Evolutionary conservation across 2,888 invertebrate species (phyloP).

Genomic region (Vesta saturnalis): DNA sequence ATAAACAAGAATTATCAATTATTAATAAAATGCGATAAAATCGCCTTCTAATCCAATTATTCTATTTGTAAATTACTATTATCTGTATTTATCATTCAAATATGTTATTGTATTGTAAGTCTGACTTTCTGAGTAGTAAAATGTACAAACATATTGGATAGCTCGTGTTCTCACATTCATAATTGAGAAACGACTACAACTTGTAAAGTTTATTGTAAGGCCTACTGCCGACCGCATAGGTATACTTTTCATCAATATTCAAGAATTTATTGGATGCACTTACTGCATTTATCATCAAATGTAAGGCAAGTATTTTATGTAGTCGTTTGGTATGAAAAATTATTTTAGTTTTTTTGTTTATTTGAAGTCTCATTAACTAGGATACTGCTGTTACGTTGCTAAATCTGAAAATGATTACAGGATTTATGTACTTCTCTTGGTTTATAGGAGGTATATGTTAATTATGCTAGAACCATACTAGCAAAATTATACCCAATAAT

Average conservation of each 20-base stretch:
- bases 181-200: constrained; percentile 58
- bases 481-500: too few relatives aligned
- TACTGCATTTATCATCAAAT: constrained; percentile 46
- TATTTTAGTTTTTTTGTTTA: too few relatives aligned
- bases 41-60: neutral
- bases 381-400: too few relatives aligned
- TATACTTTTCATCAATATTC: constrained; percentile 54
- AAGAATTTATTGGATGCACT: constrained; percentile 51
- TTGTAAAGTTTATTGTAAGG: constrained; percentile 59
- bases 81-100: neutral
- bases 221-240: constrained; percentile 55
- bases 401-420: too few relatives aligned
- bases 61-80: neutral
- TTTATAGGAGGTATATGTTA: too few relatives aligned
- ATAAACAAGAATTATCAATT: too few relatives aligned
- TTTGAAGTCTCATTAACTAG: too few relatives aligned
- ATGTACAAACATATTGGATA: constrained; percentile 50
- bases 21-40: too few relatives aligned
- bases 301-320: constrained; percentile 31
- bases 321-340: too few relatives aligned
- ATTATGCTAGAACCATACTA: too few relatives aligned
- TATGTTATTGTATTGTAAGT: constrained; percentile 45
- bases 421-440: too few relatives aligned
- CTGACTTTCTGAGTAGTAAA: constrained; percentile 42
- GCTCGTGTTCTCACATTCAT: constrained; percentile 58